These are phyloP conservation scores for Coranthus polyacanthus DNA, from an alignment of 2,797 vertebrate species.

Conservation along the genomic window DNA sequence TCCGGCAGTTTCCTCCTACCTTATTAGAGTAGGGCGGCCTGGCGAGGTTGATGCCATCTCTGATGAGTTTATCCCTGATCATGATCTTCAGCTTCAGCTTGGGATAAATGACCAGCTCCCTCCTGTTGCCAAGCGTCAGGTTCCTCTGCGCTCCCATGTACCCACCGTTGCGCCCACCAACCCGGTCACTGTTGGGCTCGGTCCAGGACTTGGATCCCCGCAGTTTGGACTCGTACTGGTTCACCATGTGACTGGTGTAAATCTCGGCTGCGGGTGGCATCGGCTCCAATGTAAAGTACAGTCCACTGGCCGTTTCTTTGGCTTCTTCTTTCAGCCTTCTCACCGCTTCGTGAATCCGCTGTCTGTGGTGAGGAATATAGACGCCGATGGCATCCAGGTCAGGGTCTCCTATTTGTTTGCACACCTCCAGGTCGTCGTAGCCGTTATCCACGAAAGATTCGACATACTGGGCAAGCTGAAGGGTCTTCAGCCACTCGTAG, in stretches of 20 bases:
- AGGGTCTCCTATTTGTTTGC: constrained; percentile 97
- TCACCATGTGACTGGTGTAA: constrained; percentile 83
- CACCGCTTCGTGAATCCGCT: constrained; percentile 93
- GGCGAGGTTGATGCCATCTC: constrained; percentile 93
- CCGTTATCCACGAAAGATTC: constrained; percentile 98
- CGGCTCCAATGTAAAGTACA: constrained; percentile 96
- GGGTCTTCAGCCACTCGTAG: constrained; percentile 96
- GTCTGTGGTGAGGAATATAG: constrained; percentile 91
- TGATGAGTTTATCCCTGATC: constrained; percentile 96
- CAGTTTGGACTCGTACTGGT: constrained; percentile 83
- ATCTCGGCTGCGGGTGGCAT: constrained; percentile 79
- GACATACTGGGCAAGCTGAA: constrained; percentile 94
- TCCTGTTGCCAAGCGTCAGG: constrained; percentile 82
- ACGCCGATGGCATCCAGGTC: constrained; percentile 99
- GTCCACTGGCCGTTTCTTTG: constrained; percentile 87
- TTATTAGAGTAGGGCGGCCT: constrained; percentile 94
- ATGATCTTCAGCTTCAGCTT: constrained; percentile 97
- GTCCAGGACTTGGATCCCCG: constrained; percentile 87
- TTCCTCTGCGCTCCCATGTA: constrained; percentile 80
- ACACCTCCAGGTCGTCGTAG: constrained; percentile 98
- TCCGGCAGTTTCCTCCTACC: constrained; percentile 84
- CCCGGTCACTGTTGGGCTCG: constrained; percentile 76
- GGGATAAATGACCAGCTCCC: constrained; percentile 90
- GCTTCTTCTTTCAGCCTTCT: constrained; percentile 92
- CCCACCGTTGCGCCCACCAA: constrained; percentile 72